Percentiles rank a stretch among this genome's conserved stretches.
phyloP scores from a whole-genome alignment of 2,888 invertebrate species.

The Flabesymbios commensalis region DNA sequence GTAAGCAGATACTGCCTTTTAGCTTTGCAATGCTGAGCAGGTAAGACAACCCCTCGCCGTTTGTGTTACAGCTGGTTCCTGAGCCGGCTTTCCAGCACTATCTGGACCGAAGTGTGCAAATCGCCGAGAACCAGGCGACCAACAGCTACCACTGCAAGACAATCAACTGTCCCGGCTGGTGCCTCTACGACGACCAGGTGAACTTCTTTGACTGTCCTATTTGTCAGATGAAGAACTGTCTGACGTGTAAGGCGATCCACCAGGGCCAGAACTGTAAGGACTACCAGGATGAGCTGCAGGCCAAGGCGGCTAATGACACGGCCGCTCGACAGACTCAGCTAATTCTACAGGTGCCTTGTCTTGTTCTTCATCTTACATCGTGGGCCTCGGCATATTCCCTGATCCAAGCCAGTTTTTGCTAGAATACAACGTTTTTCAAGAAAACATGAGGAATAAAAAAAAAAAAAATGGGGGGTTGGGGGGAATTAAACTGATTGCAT shows the following conservation, averaged over 20 bases:
- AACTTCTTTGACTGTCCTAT: conserved; percentile 83
- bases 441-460: too few relatives aligned
- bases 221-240: conserved; percentile 78
- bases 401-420: too few relatives aligned
- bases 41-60: too few relatives aligned
- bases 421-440: too few relatives aligned
- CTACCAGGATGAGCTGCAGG: conserved; percentile 72
- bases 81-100: conserved; percentile 77
- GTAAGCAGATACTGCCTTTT: too few relatives aligned
- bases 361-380: too few relatives aligned
- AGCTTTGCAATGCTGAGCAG: too few relatives aligned
- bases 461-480: too few relatives aligned
- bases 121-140: conserved; percentile 79
- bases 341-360: conserved; percentile 69
- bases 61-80: conserved; percentile 68
- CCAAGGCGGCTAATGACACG: conserved; percentile 69
- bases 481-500: too few relatives aligned
- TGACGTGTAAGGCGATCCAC: conserved; percentile 86
- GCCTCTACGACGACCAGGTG: conserved; percentile 84
- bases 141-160: conserved; percentile 89
- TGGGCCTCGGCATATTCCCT: too few relatives aligned
- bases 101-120: conserved; percentile 77
- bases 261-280: conserved; percentile 79
- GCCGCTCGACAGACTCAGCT: conserved; percentile 76
- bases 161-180: conserved; percentile 86